These are phyloP conservation scores for human (Homo sapiens) DNA, from an alignment of 2,113 vertebrate species.

Conservation along the genomic window DNA sequence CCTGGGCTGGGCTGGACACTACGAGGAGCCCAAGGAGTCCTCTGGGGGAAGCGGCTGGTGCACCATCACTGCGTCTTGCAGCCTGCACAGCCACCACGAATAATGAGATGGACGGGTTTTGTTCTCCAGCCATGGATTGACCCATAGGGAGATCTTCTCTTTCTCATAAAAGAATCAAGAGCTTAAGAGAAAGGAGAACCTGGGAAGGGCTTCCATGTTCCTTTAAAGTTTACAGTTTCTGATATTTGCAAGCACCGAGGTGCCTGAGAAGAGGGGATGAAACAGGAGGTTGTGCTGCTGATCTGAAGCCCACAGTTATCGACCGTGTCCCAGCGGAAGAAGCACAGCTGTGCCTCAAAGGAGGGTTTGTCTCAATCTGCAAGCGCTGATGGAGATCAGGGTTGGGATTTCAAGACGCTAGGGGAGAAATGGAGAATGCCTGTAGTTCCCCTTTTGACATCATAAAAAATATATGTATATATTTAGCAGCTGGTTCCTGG, in stretches of 20 bases:
- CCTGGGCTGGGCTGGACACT: not conserved
- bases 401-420: no score
- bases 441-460: not conserved
- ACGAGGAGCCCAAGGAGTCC: not conserved
- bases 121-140: no score
- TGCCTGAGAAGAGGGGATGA: not conserved
- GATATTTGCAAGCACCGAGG: not conserved
- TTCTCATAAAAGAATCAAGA: not conserved
- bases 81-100: rapidly evolving
- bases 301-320: no score
- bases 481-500: not conserved
- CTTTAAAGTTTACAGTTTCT: not conserved
- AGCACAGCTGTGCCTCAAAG: not conserved
- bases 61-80: rapidly evolving
- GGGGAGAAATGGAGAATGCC: rapidly evolving
- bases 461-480: not conserved
- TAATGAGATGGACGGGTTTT: not conserved
- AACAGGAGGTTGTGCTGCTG: no score
- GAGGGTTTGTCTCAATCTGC: not conserved
- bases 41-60: rapidly evolving
- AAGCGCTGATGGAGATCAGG: not conserved
- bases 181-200: not conserved
- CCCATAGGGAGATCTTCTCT: not conserved
- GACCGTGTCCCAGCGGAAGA: rapidly evolving
- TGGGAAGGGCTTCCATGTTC: not conserved